phyloP scores from a whole-genome alignment of 2,797 vertebrate species.

The Artibeus jamaicensis region DNA sequence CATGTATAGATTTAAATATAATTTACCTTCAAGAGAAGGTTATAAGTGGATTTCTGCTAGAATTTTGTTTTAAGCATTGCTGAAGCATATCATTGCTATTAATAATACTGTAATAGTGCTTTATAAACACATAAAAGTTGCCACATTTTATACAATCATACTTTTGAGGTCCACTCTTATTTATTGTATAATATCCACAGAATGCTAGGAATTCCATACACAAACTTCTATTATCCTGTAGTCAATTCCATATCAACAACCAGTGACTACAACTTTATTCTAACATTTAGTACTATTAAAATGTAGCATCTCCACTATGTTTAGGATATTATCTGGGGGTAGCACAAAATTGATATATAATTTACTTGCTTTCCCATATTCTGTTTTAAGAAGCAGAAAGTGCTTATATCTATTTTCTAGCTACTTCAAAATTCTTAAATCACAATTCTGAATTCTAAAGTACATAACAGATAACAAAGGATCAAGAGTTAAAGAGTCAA shows the following conservation, averaged over 20 bases:
- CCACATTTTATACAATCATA: background rate
- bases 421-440: slow-evolving; percentile 8
- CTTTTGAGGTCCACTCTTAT: background rate
- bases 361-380: background rate
- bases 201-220: background rate
- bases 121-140: slow-evolving; percentile 8
- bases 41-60: background rate
- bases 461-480: background rate
- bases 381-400: slow-evolving; percentile 14
- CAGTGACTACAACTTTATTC: background rate
- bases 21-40: background rate
- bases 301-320: background rate
- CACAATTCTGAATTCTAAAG: background rate
- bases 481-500: background rate
- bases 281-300: background rate
- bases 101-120: background rate
- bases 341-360: background rate
- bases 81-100: background rate
- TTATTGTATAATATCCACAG: background rate
- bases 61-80: background rate
- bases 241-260: slow-evolving; percentile 40
- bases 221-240: background rate
- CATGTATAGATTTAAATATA: background rate
- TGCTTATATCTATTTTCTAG: background rate
- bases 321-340: background rate